Evolutionary conservation across 2,797 vertebrate species (phyloP), one percentile per base, ranked within the genome.

Genomic region (Loriculus beryllinus): DNA sequence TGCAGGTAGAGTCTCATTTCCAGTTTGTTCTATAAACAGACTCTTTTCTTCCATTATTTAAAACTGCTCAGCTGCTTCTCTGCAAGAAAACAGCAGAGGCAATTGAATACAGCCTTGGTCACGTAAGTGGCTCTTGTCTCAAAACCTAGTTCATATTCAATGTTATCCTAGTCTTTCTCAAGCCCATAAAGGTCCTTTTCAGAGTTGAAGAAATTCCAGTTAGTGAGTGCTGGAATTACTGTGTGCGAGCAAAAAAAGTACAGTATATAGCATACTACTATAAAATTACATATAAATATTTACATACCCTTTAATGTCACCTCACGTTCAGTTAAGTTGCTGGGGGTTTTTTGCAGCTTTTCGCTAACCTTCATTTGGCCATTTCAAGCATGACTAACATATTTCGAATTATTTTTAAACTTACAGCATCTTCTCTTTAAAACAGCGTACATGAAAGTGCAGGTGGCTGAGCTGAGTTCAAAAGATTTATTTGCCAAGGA

Each of bases 1-100:
- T 95, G 96, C 96, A 98, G 97, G 97, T 97, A 96, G 74, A 95
- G 79, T 89, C 85, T 93, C 69, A 78, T 97, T 97, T 96, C 93
- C 62, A 95, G 35, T 60, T 40, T 96, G 83, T 65, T 60, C 92
- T 91, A 89, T 91, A 97, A 95, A 90, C 54, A 86, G 76, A 72
- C 31, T 88, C 56, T 90, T 96, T 95, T 97, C 71, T 95, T 95
- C 93, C 88, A 96, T 96, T 86, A 81, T 96, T 95, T 95, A 96
- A 84, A 90, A 72, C 72, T 86, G 76, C 60, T 94, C 81, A 65
- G 54, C 87, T 95, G 84, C 84, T 97, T 88, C 71, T 92, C 56
- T 88, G 65, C 64, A 95, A 95, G 93, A 95, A 96, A 96, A 91
- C 74, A 92, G 90, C 92, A 85, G 91, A 94, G 71, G 87, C 93